Evolutionary conservation across 2,888 invertebrate genomes (phyloP).

Genomic region (Dryobotodes eremita): DNA sequence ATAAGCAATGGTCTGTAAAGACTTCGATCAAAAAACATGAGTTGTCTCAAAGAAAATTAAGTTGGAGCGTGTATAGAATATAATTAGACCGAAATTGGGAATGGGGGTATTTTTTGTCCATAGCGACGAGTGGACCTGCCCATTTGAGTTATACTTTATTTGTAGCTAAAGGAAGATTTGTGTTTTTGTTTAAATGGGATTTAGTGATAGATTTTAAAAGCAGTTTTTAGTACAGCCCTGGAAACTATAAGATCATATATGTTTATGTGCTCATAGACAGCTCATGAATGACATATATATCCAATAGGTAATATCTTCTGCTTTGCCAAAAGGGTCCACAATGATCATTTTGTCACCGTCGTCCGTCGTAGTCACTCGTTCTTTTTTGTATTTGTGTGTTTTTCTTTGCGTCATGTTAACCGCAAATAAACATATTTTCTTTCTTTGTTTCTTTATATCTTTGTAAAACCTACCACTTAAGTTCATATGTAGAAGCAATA

Average conservation of each 20-base stretch:
- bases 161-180: conserved; percentile 15
- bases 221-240: background rate
- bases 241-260: background rate
- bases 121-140: background rate
- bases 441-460: no score
- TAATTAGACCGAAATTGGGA: conserved; percentile 43
- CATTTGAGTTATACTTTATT: conserved; percentile 16
- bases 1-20: conserved; percentile 60
- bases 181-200: conserved; percentile 4
- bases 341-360: no score
- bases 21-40: conserved; percentile 59
- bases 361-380: no score
- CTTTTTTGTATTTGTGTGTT: no score
- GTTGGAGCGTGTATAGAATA: conserved; percentile 55
- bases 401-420: no score
- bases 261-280: background rate
- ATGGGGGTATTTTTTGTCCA: conserved; percentile 21
- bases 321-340: no score
- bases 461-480: no score
- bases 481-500: no score
- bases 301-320: no score
- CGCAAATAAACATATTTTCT: no score
- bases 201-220: background rate
- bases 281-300: no score
- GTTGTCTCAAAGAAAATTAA: conserved; percentile 57